A percentile compares a stretch with the other conserved stretches of the same genome.
phyloP scores from a whole-genome alignment of 2,113 vertebrate genomes.

The Oplegnathus fasciatus region DNA sequence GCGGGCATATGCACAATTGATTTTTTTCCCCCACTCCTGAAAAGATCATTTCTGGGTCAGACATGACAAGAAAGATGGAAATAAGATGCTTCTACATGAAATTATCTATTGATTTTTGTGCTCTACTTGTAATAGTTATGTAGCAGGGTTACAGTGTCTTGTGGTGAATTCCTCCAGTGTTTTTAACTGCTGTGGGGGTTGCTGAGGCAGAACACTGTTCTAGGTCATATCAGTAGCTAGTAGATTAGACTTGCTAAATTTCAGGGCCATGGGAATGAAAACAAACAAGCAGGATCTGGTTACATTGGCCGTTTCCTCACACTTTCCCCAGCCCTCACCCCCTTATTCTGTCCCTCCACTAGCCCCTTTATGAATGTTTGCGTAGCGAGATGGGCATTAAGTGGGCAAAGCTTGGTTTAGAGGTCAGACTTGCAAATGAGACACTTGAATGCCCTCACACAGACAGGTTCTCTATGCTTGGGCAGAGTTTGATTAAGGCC shows the following conservation, averaged over 20 bases:
- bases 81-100: slow-evolving; percentile 70
- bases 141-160: slow-evolving; percentile 39
- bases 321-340: background rate
- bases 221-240: slow-evolving; percentile 69
- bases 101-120: slow-evolving; percentile 81
- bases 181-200: slow-evolving; percentile 48
- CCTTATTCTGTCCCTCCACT: slow-evolving; percentile 16
- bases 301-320: slow-evolving; percentile 61
- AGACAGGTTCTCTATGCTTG: slow-evolving; percentile 53
- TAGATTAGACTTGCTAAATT: slow-evolving; percentile 78
- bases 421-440: slow-evolving; percentile 71
- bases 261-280: slow-evolving; percentile 82
- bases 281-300: slow-evolving; percentile 76
- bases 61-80: slow-evolving; percentile 56
- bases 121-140: slow-evolving; percentile 47
- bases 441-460: slow-evolving; percentile 40
- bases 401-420: slow-evolving; percentile 57
- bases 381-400: slow-evolving; percentile 48
- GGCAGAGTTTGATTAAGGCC: slow-evolving; percentile 65
- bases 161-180: slow-evolving; percentile 46
- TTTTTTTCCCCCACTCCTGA: slow-evolving; percentile 22
- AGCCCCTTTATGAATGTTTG: slow-evolving; percentile 60
- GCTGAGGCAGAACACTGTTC: slow-evolving; percentile 64
- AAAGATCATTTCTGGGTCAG: slow-evolving; percentile 51
- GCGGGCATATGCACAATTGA: slow-evolving; percentile 20